phyloP scores from a whole-genome alignment of 2,888 invertebrate species.

The Globia sparganii region DNA sequence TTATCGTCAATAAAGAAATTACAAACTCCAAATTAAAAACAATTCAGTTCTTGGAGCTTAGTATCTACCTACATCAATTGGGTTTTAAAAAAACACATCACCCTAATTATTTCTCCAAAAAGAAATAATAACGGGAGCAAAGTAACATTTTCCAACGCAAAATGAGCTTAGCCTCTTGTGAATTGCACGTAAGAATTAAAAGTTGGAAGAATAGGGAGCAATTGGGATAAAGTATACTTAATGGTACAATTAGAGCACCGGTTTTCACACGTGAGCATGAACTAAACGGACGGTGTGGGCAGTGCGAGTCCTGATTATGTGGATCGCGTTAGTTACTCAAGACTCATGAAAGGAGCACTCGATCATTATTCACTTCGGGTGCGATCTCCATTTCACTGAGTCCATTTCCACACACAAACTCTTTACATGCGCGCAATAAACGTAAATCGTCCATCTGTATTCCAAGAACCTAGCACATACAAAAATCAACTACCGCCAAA shows the following conservation, averaged over 20 bases:
- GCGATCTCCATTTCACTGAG: conserved; percentile 73
- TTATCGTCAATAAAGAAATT: background rate
- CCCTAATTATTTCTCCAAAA: background rate
- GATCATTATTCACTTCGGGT: conserved; percentile 76
- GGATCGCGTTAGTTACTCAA: conserved; percentile 60
- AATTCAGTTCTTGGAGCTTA: conserved; percentile 4
- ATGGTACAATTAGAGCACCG: conserved; percentile 13
- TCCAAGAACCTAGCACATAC: conserved; percentile 62
- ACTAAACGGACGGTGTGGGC: conserved; percentile 9
- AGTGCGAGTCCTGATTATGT: conserved; percentile 39
- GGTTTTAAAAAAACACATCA: background rate
- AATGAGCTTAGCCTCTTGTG: background rate
- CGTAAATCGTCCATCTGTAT: conserved; percentile 74
- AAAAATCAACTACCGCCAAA: conserved; percentile 65
- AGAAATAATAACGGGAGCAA: background rate
- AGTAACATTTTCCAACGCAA: background rate
- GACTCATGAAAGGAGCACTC: conserved; percentile 66
- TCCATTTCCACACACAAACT: conserved; percentile 70
- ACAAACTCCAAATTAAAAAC: conserved; percentile 2
- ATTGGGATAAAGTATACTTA: background rate
- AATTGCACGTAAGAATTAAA: conserved; percentile 2
- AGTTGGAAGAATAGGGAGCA: background rate
- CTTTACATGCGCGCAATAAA: conserved; percentile 63
- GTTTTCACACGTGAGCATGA: conserved; percentile 12
- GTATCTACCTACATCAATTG: background rate